Conservation (phyloP, 2,888 invertebrate genomes). For the Machimus rusticus region DNA sequence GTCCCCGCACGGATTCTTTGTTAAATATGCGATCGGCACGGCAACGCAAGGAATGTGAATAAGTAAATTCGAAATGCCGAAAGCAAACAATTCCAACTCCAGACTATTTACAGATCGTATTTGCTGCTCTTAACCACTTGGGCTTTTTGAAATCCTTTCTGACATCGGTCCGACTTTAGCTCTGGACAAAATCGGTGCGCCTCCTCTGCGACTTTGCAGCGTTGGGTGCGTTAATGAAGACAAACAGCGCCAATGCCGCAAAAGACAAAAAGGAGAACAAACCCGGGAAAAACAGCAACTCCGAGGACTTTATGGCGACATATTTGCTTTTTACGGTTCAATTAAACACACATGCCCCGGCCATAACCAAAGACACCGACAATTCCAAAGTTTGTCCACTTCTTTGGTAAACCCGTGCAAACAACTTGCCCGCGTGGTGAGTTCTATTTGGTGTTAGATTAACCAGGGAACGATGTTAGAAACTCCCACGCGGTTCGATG, state of each 20-base stretch:
- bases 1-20: not conserved
- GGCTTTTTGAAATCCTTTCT: slow-evolving; percentile 2
- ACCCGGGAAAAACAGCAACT: not conserved
- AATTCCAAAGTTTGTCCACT: not conserved
- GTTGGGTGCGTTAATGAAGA: not conserved
- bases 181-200: not conserved
- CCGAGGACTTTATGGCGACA: slow-evolving; percentile 26
- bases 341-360: not conserved
- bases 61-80: slow-evolving; percentile 3
- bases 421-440: not conserved
- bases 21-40: not conserved
- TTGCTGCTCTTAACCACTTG: slow-evolving; percentile 13
- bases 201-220: not conserved
- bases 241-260: not conserved
- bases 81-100: not conserved
- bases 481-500: not conserved
- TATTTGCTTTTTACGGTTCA: slow-evolving; percentile 22
- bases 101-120: slow-evolving; percentile 12
- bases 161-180: not conserved
- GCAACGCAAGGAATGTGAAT: not conserved
- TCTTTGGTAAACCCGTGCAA: not conserved
- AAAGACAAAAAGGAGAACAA: not conserved
- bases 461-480: not conserved
- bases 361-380: not conserved
- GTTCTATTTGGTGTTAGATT: slow-evolving; percentile 14